Conservation (phyloP, 2,113 vertebrate genomes). For the Sinocyclocheilus maitianheensis region DNA sequence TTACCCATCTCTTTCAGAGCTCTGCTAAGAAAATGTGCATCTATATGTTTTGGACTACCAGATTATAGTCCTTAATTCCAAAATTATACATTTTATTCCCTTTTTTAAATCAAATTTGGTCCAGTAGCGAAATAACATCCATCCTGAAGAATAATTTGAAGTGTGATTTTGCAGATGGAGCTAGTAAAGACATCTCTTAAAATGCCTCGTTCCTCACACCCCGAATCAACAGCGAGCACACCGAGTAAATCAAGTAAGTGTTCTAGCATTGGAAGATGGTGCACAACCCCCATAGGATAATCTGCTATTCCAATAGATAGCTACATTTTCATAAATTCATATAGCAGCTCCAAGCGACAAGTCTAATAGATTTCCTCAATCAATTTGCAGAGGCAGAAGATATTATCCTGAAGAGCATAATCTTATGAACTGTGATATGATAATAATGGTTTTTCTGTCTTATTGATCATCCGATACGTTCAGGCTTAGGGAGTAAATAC, state of each 20-base stretch:
- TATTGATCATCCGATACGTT: slow-evolving; percentile 52
- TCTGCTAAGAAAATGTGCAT: not conserved
- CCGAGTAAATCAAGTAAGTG: slow-evolving; percentile 18
- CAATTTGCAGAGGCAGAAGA: slow-evolving; percentile 52
- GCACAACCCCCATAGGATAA: slow-evolving; percentile 24
- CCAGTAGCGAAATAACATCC: slow-evolving; percentile 2
- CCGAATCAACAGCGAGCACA: not conserved
- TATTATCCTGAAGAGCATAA: slow-evolving; percentile 46
- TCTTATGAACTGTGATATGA: slow-evolving; percentile 43
- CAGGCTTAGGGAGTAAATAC: slow-evolving; percentile 34
- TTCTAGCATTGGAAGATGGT: slow-evolving; percentile 29
- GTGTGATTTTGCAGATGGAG: not conserved
- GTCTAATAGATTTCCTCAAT: slow-evolving; percentile 59
- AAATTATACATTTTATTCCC: not conserved
- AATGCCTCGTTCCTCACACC: not conserved
- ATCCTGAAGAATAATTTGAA: not conserved
- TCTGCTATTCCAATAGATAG: slow-evolving; percentile 30
- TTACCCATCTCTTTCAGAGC: not conserved
- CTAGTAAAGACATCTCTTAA: slow-evolving; percentile 21
- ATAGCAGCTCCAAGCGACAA: slow-evolving; percentile 52
- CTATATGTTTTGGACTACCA: not conserved
- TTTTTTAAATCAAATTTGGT: not conserved
- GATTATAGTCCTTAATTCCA: slow-evolving; percentile 12
- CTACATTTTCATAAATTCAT: slow-evolving; percentile 50
- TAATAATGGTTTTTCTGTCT: slow-evolving; percentile 50